A percentile compares a stretch with the other conserved stretches of the same genome.
phyloP scores from a whole-genome alignment of 1,140 invertebrate genomes.

The Carcinoscorpius rotundicauda region DNA sequence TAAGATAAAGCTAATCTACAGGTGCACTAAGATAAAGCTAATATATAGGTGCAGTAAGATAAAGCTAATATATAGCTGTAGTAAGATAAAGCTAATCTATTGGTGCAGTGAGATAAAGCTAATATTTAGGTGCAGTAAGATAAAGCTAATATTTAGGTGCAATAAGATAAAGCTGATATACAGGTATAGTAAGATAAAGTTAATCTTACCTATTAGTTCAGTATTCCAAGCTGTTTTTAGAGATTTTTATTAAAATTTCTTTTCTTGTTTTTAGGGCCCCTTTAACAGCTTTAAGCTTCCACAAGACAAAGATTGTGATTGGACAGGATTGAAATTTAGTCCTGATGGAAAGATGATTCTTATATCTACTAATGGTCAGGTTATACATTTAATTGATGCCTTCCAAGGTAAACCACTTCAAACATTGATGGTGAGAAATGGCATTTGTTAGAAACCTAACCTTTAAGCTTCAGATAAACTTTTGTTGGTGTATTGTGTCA shows the following conservation, averaged over 20 bases:
- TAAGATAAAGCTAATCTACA: too few relatives aligned
- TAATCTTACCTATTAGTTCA: too few relatives aligned
- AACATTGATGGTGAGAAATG: conserved; percentile 48
- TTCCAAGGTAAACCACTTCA: conserved; percentile 90
- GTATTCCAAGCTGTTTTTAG: too few relatives aligned
- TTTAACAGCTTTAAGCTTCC: conserved; percentile 89
- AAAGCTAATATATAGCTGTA: too few relatives aligned
- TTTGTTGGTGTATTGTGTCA: neutral
- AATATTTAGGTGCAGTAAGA: too few relatives aligned
- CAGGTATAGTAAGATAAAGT: too few relatives aligned
- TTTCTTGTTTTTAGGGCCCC: conserved; percentile 46
- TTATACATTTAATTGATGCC: conserved; percentile 87
- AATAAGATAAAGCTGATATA: too few relatives aligned
- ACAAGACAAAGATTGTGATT: conserved; percentile 75
- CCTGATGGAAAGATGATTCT: conserved; percentile 94
- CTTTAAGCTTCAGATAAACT: neutral
- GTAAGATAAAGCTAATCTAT: too few relatives aligned
- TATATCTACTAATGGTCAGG: conserved; percentile 90
- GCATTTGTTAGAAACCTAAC: neutral
- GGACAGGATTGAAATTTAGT: conserved; percentile 95
- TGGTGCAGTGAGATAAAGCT: too few relatives aligned
- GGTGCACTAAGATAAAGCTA: too few relatives aligned
- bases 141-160: too few relatives aligned
- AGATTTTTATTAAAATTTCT: neutral
- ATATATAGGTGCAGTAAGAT: too few relatives aligned